Evolutionary conservation across 2,888 invertebrate genomes (phyloP).

Genomic region (Eilema depressum): DNA sequence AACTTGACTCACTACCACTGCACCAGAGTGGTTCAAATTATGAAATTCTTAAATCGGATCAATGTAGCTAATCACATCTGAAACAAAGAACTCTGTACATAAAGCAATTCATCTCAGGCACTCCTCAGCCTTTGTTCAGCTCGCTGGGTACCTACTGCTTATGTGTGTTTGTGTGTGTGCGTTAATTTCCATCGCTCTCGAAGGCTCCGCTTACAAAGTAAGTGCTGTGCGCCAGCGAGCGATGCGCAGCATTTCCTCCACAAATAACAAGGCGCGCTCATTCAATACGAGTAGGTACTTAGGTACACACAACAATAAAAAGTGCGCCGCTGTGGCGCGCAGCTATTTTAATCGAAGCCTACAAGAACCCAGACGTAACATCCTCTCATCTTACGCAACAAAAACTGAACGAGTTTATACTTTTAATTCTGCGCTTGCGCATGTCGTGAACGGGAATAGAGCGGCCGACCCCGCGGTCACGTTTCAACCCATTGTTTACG

Average conservation of each 20-base stretch:
- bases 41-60: background rate
- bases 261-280: constrained; percentile 37
- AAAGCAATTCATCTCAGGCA: background rate
- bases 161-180: background rate
- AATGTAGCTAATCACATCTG: background rate
- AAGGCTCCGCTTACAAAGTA: constrained; percentile 8
- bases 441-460: constrained; percentile 56
- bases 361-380: constrained; percentile 50
- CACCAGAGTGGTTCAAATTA: too few species aligned
- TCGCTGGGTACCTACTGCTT: background rate
- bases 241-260: constrained; percentile 39
- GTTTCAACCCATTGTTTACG: constrained; percentile 68
- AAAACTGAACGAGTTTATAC: constrained; percentile 45
- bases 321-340: constrained; percentile 28
- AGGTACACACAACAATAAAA: constrained; percentile 41
- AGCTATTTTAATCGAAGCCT: constrained; percentile 47
- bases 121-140: constrained; percentile 5
- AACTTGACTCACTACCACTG: background rate
- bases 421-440: constrained; percentile 44
- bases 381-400: constrained; percentile 53
- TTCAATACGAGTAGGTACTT: too few species aligned
- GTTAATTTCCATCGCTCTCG: constrained; percentile 7
- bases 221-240: background rate
- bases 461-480: constrained; percentile 60
- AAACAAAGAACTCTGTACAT: constrained; percentile 8